Base-by-base conservation (phyloP, 2,797 vertebrate genomes). In the Atherinosoma microstoma region DNA sequence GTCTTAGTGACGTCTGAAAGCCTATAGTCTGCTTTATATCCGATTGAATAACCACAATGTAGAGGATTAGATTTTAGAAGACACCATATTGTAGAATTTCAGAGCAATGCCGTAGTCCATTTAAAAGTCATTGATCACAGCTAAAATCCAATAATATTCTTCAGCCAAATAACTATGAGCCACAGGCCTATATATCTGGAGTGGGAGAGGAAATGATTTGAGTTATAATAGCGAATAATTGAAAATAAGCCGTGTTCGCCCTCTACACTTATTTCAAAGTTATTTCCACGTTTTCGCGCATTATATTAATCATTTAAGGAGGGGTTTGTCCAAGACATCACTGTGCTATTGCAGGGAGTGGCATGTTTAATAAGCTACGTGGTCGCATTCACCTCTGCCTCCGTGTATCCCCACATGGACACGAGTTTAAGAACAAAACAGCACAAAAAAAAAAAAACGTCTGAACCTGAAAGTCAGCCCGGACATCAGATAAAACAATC, bases 261-360 rank as follows among this genome's bases (percentile, higher is more conserved):
- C 32, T 57, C 22, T 18, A 10, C 10, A 15, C 5, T 36, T 5
- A 47, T 45, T 47, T 13, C 3, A 5, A 60, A 62, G 30, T 7
- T 32, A 68, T 65, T 32, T n/a, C 15, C 27, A 58, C 11, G 60
- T 32, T 30, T 62, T 10, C 11, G 63, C 15, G 59, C 47, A 67
- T 68, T 29, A 70, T 72, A 78, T 80, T 1, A 83, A 88, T 86
- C 69, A 85, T 89, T 74, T 64, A 74, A 74, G 69, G 59, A 80
- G 70, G 70, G 80, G 76, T 90, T 77, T 82, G 86, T 64, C 29
- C 88, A 82, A 89, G 80, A 86, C 89, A 91, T 92, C 91, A 90
- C 70, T 87, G 20, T 78, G 84, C 75, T 87, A 68, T 93, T 89
- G 88, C 92, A 95, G 94, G 95, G 95, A 95, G 95, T 95, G 95